These are phyloP conservation scores for Falco punctatus DNA, from an alignment of 2,113 vertebrate genomes.

Conservation along the genomic window DNA sequence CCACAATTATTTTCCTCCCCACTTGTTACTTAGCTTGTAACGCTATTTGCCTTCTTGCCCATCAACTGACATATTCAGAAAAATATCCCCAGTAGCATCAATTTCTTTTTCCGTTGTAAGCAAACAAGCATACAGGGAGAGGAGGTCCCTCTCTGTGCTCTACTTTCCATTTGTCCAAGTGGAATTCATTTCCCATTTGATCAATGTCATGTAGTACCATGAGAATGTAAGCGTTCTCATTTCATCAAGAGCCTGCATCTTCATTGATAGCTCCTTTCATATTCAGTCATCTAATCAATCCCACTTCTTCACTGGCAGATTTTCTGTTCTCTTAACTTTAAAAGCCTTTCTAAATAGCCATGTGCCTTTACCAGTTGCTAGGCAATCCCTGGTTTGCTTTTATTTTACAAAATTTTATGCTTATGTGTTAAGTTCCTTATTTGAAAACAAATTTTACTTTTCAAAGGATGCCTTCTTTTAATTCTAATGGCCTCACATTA, in stretches of 20 bases:
- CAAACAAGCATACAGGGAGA: background rate
- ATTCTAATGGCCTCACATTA: background rate
- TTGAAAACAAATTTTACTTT: background rate
- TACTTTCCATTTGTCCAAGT: background rate
- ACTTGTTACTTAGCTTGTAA: conserved; percentile 13
- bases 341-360: background rate
- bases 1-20: conserved; percentile 27
- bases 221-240: background rate
- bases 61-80: background rate
- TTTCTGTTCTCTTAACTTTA: background rate
- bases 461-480: background rate
- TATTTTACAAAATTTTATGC: background rate
- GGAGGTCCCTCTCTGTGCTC: background rate
- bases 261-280: conserved; percentile 1
- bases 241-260: background rate
- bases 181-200: background rate
- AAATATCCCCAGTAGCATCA: background rate
- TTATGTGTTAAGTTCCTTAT: background rate
- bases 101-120: background rate
- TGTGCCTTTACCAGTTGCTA: background rate
- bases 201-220: background rate
- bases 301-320: background rate
- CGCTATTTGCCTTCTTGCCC: conserved; percentile 13
- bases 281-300: conserved; percentile 5
- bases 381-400: background rate